phyloP scores from a whole-genome alignment of 2,888 invertebrate genomes.

The Matsumyia berberina region DNA sequence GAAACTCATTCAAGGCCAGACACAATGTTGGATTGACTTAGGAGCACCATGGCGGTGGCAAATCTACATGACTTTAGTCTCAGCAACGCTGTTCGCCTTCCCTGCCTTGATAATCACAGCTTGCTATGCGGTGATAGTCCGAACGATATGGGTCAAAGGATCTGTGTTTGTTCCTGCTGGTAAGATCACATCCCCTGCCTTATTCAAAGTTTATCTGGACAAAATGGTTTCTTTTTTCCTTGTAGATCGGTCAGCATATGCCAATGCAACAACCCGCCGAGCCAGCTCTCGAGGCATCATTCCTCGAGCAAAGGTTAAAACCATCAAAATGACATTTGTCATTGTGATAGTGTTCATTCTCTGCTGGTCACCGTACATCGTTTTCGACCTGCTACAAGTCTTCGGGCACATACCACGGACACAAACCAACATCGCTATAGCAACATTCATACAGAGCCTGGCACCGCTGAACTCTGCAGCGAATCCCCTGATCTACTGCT shows the following conservation, averaged over 20 bases:
- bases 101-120: conserved; percentile 95
- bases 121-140: conserved; percentile 95
- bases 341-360: conserved; percentile 97
- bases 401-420: conserved; percentile 92
- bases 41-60: conserved; percentile 91
- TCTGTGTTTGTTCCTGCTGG: conserved; percentile 83
- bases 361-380: conserved; percentile 98
- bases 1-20: conserved; percentile 89
- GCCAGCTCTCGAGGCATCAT: conserved; percentile 97
- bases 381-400: conserved; percentile 95
- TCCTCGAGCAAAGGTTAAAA: conserved; percentile 97
- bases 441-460: conserved; percentile 95
- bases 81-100: conserved; percentile 92
- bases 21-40: conserved; percentile 96
- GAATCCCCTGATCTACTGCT: conserved; percentile 96
- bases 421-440: conserved; percentile 92
- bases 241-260: conserved; percentile 81
- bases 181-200: conserved; percentile 53
- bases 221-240: background rate
- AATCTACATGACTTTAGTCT: conserved; percentile 94
- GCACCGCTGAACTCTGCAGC: conserved; percentile 97
- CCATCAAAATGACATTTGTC: conserved; percentile 98
- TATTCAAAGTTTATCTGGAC: background rate
- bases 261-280: conserved; percentile 87
- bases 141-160: conserved; percentile 95